phyloP scores from a whole-genome alignment of 2,113 vertebrate genomes.

The Butorides virescens region DNA sequence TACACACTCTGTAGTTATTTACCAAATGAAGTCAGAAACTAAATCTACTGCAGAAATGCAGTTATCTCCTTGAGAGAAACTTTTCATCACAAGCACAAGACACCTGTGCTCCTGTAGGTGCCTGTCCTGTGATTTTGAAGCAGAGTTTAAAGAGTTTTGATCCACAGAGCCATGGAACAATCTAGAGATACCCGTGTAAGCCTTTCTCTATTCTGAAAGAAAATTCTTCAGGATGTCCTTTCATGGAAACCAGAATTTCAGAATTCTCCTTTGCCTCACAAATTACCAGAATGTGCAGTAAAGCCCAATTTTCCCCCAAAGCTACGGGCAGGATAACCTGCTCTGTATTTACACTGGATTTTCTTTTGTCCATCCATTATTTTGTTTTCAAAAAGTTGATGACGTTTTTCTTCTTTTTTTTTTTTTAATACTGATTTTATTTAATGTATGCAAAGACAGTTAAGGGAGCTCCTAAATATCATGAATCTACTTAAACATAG shows the following conservation, averaged over 20 bases:
- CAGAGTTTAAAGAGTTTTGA: background rate
- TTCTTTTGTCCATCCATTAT: background rate
- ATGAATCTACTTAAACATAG: background rate
- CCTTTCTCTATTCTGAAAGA: background rate
- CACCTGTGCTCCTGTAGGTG: background rate
- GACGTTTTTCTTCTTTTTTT: background rate
- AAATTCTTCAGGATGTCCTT: background rate
- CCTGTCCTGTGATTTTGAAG: background rate
- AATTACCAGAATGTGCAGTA: background rate
- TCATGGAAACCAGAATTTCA: background rate
- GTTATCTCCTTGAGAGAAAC: background rate
- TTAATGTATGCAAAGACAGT: background rate
- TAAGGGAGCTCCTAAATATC: background rate
- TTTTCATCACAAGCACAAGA: background rate
- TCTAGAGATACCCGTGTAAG: background rate
- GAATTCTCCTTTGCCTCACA: background rate
- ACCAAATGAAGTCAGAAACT: background rate
- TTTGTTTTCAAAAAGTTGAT: background rate
- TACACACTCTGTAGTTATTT: background rate
- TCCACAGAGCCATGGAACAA: background rate
- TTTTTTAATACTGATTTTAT: background rate
- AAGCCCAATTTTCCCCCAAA: background rate
- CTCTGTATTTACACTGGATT: background rate
- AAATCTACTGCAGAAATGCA: background rate
- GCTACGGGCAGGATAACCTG: background rate